Conservation (phyloP, 2,797 vertebrate genomes). For the Epinephelus coioides region DNA sequence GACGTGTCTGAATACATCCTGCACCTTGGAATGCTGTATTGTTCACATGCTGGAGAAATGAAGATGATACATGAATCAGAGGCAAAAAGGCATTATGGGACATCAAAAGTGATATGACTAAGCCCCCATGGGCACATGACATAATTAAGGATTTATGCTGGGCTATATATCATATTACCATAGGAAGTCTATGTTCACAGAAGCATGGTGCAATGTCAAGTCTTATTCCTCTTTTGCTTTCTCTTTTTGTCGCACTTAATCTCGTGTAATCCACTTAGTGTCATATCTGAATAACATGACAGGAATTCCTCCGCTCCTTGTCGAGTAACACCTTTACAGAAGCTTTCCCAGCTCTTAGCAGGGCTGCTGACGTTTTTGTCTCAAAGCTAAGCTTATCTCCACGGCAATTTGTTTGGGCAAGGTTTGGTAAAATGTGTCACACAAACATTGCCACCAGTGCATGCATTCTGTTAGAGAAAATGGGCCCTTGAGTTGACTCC, state of each 20-base stretch:
- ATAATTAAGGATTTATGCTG: slow-evolving; percentile 81
- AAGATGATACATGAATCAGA: slow-evolving; percentile 66
- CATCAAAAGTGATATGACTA: slow-evolving; percentile 75
- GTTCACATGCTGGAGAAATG: slow-evolving; percentile 49
- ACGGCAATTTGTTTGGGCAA: slow-evolving; percentile 56
- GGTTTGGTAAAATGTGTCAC: slow-evolving; percentile 69
- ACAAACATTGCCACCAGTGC: slow-evolving; percentile 56
- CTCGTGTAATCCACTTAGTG: slow-evolving; percentile 87
- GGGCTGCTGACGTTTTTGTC: slow-evolving; percentile 67
- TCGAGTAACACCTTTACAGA: slow-evolving; percentile 62
- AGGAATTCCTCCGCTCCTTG: slow-evolving; percentile 69
- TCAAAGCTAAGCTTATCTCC: slow-evolving; percentile 69
- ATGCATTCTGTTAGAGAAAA: slow-evolving; percentile 60
- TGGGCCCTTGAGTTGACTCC: slow-evolving; percentile 59
- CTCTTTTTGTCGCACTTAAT: slow-evolving; percentile 84
- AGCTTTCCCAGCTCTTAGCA: slow-evolving; percentile 50
- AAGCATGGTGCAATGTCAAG: slow-evolving; percentile 69
- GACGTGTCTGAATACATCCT: slow-evolving; percentile 26
- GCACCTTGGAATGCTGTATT: slow-evolving; percentile 30
- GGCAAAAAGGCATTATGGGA: slow-evolving; percentile 64
- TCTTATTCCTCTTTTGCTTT: slow-evolving; percentile 72
- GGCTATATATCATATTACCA: slow-evolving; percentile 75
- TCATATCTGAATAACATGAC: slow-evolving; percentile 82
- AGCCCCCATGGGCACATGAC: slow-evolving; percentile 64
- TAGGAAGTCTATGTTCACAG: slow-evolving; percentile 64